phyloP scores from a whole-genome alignment of 1,140 invertebrate genomes.

The Papilio glaucus region DNA sequence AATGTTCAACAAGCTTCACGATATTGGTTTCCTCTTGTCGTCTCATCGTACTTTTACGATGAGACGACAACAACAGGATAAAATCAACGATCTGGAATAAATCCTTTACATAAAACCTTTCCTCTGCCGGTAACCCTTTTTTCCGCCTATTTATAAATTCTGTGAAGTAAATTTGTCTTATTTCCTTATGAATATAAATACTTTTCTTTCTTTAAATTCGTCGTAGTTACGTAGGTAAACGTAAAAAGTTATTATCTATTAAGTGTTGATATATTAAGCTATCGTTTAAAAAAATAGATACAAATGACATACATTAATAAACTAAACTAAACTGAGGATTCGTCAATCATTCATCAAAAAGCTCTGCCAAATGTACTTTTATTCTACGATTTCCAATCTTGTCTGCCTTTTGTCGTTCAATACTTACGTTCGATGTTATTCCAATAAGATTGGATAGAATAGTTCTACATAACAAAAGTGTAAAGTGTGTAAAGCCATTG shows the following conservation, averaged over 20 bases:
- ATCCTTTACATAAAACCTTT: conserved; percentile 8
- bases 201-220: neutral
- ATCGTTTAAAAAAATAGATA: too few relatives aligned
- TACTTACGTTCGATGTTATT: too few relatives aligned
- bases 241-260: too few relatives aligned
- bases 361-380: too few relatives aligned
- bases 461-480: neutral
- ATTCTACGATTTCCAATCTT: too few relatives aligned
- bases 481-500: neutral
- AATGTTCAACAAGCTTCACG: neutral
- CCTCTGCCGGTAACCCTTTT: neutral
- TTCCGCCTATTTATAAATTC: conserved; percentile 3
- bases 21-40: conserved; percentile 10
- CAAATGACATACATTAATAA: too few relatives aligned
- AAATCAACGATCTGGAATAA: conserved; percentile 18
- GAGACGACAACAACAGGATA: conserved; percentile 2
- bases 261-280: too few relatives aligned
- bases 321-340: too few relatives aligned
- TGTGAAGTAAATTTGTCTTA: neutral
- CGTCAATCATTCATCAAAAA: too few relatives aligned
- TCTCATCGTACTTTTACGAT: too few relatives aligned
- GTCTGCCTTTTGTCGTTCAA: too few relatives aligned
- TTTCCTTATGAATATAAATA: neutral
- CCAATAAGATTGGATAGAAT: neutral
- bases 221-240: too few relatives aligned